These are phyloP conservation scores for Echinops telfairi DNA, from an alignment of 2,113 vertebrate genomes.

Conservation along the genomic window DNA sequence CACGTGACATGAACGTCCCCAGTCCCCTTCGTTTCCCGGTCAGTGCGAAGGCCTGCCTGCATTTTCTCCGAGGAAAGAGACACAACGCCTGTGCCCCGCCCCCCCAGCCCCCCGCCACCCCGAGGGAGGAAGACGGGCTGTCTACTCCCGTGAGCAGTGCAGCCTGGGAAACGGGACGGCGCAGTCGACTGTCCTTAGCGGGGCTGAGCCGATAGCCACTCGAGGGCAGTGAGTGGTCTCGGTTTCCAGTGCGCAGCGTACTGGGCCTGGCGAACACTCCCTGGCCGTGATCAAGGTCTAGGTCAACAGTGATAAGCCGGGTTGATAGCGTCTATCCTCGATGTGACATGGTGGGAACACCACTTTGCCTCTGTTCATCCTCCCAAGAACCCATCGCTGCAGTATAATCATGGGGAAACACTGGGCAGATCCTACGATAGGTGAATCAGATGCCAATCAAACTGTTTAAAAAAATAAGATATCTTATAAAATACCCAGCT, in stretches of 20 bases:
- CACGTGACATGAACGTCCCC: neutral
- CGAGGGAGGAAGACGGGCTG: neutral
- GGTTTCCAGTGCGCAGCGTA: neutral
- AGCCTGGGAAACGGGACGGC: too few relatives aligned
- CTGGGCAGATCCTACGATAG: neutral
- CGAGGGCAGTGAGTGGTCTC: too few relatives aligned
- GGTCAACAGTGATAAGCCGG: neutral
- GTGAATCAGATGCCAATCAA: too few relatives aligned
- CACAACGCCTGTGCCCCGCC: neutral
- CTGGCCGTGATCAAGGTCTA: neutral
- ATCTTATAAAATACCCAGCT: neutral
- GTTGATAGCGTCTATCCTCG: neutral
- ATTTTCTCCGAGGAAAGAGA: slow-evolving; percentile 27
- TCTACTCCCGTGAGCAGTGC: too few relatives aligned
- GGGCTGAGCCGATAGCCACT: too few relatives aligned
- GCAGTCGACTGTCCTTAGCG: too few relatives aligned
- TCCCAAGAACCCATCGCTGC: neutral
- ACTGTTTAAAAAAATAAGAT: neutral
- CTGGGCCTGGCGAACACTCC: neutral
- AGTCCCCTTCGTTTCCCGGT: neutral
- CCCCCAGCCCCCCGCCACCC: too few relatives aligned
- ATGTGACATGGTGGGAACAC: neutral
- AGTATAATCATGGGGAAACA: neutral
- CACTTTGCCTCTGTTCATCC: neutral
- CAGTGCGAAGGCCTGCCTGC: neutral